These are phyloP conservation scores for Agrotis ipsilon DNA, from an alignment of 2,888 invertebrate species.

Conservation along the genomic window DNA sequence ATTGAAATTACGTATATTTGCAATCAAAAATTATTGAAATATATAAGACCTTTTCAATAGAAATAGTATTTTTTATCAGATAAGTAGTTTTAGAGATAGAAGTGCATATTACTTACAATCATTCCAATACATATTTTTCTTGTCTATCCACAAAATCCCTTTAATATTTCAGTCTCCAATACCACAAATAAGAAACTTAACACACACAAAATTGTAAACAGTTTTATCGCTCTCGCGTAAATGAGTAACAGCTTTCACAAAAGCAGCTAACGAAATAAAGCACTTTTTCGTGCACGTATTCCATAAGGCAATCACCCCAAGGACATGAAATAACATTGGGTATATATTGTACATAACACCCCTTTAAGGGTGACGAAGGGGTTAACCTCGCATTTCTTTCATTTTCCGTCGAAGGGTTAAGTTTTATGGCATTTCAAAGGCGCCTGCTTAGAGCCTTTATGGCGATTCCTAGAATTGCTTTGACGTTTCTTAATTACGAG, in stretches of 20 bases:
- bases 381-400: slow-evolving; percentile 47
- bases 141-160: neutral
- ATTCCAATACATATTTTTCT: slow-evolving; percentile 27
- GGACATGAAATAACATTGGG: slow-evolving; percentile 22
- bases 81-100: no score
- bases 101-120: slow-evolving; percentile 27
- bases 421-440: slow-evolving; percentile 47
- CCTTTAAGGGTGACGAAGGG: slow-evolving; percentile 18
- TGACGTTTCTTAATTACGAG: slow-evolving; percentile 29
- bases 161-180: neutral
- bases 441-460: slow-evolving; percentile 21
- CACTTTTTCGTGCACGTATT: slow-evolving; percentile 48
- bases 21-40: neutral
- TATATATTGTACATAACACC: slow-evolving; percentile 28
- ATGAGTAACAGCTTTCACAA: slow-evolving; percentile 6
- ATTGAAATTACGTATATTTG: neutral
- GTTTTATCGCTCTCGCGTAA: slow-evolving; percentile 5
- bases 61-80: no score
- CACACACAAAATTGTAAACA: neutral
- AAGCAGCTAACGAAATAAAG: slow-evolving; percentile 27
- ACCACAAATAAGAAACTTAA: neutral
- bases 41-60: no score
- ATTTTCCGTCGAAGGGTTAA: slow-evolving; percentile 39
- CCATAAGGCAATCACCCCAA: slow-evolving; percentile 25
- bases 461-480: slow-evolving; percentile 32